A percentile compares a stretch with the other conserved stretches of the same genome.
phyloP scores from a whole-genome alignment of 2,888 invertebrate species.

The Drosophila lacicola region DNA sequence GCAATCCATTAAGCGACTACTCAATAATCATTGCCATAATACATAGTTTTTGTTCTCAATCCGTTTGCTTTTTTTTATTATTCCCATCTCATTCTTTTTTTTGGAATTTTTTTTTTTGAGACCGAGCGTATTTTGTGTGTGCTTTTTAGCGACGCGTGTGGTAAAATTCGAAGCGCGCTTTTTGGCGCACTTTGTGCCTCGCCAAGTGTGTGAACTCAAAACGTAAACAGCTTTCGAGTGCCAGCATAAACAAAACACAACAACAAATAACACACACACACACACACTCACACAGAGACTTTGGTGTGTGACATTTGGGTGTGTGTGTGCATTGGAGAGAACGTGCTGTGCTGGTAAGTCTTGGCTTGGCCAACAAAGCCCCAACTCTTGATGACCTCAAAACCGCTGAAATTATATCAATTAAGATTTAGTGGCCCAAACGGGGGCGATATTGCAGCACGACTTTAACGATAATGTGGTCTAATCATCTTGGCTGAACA shows the following conservation, averaged over 20 bases:
- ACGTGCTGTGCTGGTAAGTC: constrained; percentile 37
- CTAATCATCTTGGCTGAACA: constrained; percentile 29
- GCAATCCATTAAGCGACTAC: constrained; percentile 4
- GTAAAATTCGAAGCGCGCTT: constrained; percentile 43
- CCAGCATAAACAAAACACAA: constrained; percentile 14
- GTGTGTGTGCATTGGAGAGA: not conserved
- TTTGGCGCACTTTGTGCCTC: constrained; percentile 40
- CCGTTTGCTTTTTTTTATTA: not conserved
- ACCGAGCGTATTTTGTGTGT: constrained; percentile 15
- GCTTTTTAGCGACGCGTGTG: constrained; percentile 42
- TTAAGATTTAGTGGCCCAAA: constrained; percentile 15
- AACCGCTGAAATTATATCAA: constrained; percentile 36
- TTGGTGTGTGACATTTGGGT: constrained; percentile 1
- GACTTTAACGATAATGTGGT: constrained; percentile 30
- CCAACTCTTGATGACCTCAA: constrained; percentile 30
- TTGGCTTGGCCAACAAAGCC: constrained; percentile 32
- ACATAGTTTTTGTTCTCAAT: not conserved
- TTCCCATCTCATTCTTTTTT: constrained; percentile 3
- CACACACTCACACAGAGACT: constrained; percentile 2
- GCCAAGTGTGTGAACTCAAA: constrained; percentile 40
- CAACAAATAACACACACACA: constrained; percentile 4
- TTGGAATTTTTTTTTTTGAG: constrained; percentile 10
- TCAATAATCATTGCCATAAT: constrained; percentile 12
- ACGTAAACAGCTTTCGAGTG: constrained; percentile 33
- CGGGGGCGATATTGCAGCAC: constrained; percentile 17